Percentiles rank a stretch among this genome's conserved stretches.
These are phyloP conservation scores for Pan troglodytes DNA, from an alignment of 2,113 vertebrate species.

Conservation along the genomic window NHGRI_mPanTro3-v2.1_pri NC_072403.2:139411001-139411500, in stretches of 20 bases:
- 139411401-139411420: too few species aligned
- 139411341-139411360: not conserved
- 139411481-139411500: not conserved
- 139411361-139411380: not conserved
- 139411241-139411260: not conserved
- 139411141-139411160: slow-evolving; percentile 41
- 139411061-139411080: not conserved
- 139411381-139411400: not conserved
- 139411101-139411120: slow-evolving; percentile 47
- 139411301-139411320: not conserved
- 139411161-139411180: not conserved
- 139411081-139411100: not conserved
- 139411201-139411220: not conserved
- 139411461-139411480: not conserved
- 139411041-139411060: not conserved
- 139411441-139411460: not conserved
- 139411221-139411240: not conserved
- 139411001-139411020: not conserved
- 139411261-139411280: not conserved
- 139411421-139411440: not conserved
- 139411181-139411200: not conserved
- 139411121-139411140: slow-evolving; percentile 32
- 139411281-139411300: not conserved
- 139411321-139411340: not conserved
- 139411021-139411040: slow-evolving; percentile 3